Base-by-base conservation (phyloP, 2,888 invertebrate species). In the Coremacera marginata region DNA sequence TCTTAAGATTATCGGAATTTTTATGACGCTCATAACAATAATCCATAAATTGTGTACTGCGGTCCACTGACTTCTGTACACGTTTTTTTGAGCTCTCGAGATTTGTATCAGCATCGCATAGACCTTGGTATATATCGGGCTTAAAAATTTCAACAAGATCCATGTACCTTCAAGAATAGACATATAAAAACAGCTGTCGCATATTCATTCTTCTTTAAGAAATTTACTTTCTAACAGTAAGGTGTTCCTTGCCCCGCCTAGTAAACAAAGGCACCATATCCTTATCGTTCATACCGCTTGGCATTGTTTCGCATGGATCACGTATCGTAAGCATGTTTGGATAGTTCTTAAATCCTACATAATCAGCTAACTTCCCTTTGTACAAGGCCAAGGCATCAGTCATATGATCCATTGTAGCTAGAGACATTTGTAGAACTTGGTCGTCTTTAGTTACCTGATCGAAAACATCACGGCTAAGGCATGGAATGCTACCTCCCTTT, bases 401-500 rank as follows among this genome's bases (percentile, higher is more conserved):
- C 89, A 94, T 92, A 63, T 92, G 92, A 51, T 93, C 89, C 63
- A 94, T 93, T 78, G 92, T 93, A 16, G 93, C 92, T 37, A 97
- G 85, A 0, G 96, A 94, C 78, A 96, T 91, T 87, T 95, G 94
- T 25, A 96, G 88, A 0, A 95, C 88, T 78, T 93, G 92, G 1
- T 92, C 77, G 27, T 86, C 91, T 25, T 89, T 84, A 63, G 92
- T 93, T 7, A 95, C 90, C 87, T 92, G 91, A 81, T 92, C 90
- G 72, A 95, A 91, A 0, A 95, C 94, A 89, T 95, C 96, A 80
- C 93, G 92, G 0, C 94, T 95, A 27, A 98, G 89, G 88, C 96
- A 94, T 0, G 96, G 95, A 68, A 96, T 92, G 88, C 94, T 94
- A 65, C 96, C 97, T 82, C 94, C 93, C 94, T 95, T 88, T 75